Evolutionary conservation across 2,888 invertebrate species (phyloP), one percentile per base, ranked within the genome.

Genomic region (Lithophane semibrunnea): DNA sequence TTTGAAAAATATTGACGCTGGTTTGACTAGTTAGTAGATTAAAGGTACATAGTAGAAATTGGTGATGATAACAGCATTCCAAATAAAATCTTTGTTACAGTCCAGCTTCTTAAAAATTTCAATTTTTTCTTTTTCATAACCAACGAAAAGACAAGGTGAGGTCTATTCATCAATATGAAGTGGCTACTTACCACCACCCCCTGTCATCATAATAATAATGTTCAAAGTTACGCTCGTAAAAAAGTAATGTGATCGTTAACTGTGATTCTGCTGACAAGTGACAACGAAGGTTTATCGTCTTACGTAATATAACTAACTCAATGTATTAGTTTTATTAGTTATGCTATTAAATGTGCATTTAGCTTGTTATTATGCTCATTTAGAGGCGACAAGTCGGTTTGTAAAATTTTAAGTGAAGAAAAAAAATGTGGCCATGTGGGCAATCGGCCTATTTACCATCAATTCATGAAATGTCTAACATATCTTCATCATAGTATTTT

Each of bases 221-320:
- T 13, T 52, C 52, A 42, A 75, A 82, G 65, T 79, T 73, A n/a
- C 2, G 70, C 4, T 75, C 83, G 5, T 82, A 83, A 83, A 82
- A 69, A 73, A 47, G 64, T 63, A 66, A 79, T 75, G 63, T 61
- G 47, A 24, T 68, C 74, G 79, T 82, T 71, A 79, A 82, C 56
- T 70, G 21, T 61, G 12, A 52, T 44, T 24, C 49, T 49, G 66
- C 66, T 78, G 82, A 78, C 70, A 69, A 64, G n/a, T 74, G n/a
- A 75, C 58, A n/a, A 58, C 63, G 21, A 42, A 42, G 49, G 70
- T 82, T 82, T 79, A 79, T 81, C 67, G n/a, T 63, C 54, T 68
- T 60, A 16, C 42, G 3, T 49, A 49, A 44, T 21, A 42, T 67
- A 52, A 52, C 21, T 69, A 37, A 66, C 70, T 71, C 29, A 21